Evolutionary conservation across 2,888 invertebrate genomes (phyloP), one percentile per base, ranked within the genome.

Genomic region (Tortricodes alternella): DNA sequence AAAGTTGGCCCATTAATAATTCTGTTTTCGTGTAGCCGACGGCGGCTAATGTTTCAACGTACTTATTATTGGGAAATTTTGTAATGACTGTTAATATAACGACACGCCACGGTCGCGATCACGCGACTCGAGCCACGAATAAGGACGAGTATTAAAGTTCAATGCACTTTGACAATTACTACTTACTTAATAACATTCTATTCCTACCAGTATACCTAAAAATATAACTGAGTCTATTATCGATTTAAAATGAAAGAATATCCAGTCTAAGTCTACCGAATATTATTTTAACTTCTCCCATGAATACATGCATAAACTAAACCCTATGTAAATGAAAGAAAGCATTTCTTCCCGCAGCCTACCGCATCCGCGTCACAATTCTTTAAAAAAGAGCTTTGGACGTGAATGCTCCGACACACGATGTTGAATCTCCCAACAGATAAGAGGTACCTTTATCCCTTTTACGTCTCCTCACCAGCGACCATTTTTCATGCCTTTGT

Each of bases 401-500:
- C 73, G 67, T 69, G 71, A 76, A 77, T 73, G 65, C 70, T 67
- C 68, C 53, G 61, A 70, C 72, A 71, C 68, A 70, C 71, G 73
- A 74, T 76, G 79, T 76, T 73, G 78, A 80, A 81, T 78, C 76
- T 74, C 70, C 72, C 67, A 73, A 73, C 76, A 85, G 85, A 86
- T 86, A 86, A 86, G 80, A 75, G 71, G 73, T 78, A 80, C 84
- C 79, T 84, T 82, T 76, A 86, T 87, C 83, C 85, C 73, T 81
- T 87, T 85, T 81, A 82, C 76, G 83, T 75, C 76, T 71, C 59
- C 71, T 78, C 78, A 77, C 76, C 75, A 72, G 73, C 77, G 74
- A 79, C 85, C 86, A 88, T 89, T 89, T 88, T 86, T 88, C 87
- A 88, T 78, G 83, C 74, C 85, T 86, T 89, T 86, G 88, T 88